Conservation (phyloP, 2,797 vertebrate genomes). For the Nyctalus aviator region DNA sequence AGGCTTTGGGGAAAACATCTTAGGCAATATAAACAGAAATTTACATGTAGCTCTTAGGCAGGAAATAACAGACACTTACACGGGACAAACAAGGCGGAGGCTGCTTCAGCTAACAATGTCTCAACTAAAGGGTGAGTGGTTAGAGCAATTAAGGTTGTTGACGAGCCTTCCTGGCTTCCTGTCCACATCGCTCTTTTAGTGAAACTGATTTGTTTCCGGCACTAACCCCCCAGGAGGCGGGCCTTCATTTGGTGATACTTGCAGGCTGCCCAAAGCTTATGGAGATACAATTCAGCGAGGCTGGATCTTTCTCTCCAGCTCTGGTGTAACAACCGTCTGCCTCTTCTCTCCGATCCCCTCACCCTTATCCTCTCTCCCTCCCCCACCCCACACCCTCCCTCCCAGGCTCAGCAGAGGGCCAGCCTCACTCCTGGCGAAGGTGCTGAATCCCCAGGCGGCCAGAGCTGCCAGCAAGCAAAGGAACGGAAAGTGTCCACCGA, state of each 20-base stretch:
- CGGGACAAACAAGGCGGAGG: too few species aligned
- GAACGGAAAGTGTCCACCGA: constrained; percentile 89
- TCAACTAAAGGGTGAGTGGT: too few species aligned
- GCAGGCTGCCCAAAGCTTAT: fast-evolving
- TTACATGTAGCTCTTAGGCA: too few species aligned
- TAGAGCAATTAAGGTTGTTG: too few species aligned
- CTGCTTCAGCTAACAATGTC: too few species aligned
- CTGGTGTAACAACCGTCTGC: not conserved
- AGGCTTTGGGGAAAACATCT: too few species aligned
- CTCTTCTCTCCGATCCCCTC: not conserved
- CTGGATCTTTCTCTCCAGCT: not conserved
- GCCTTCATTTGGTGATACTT: not conserved
- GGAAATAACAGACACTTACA: too few species aligned
- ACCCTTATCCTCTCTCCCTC: not conserved
- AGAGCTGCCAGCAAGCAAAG: constrained; percentile 87
- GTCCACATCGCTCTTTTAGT: too few species aligned
- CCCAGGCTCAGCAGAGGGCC: constrained; percentile 87
- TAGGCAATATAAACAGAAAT: too few species aligned
- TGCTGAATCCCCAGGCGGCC: constrained; percentile 86
- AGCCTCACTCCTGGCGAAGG: constrained; percentile 86
- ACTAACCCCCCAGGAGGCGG: not conserved
- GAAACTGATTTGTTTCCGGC: too few species aligned
- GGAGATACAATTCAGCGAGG: not conserved
- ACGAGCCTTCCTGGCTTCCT: too few species aligned
- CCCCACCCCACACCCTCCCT: not conserved